Evolutionary conservation across 2,888 invertebrate species (phyloP), one percentile per base, ranked within the genome.

Genomic region (Morpho helenor): DNA sequence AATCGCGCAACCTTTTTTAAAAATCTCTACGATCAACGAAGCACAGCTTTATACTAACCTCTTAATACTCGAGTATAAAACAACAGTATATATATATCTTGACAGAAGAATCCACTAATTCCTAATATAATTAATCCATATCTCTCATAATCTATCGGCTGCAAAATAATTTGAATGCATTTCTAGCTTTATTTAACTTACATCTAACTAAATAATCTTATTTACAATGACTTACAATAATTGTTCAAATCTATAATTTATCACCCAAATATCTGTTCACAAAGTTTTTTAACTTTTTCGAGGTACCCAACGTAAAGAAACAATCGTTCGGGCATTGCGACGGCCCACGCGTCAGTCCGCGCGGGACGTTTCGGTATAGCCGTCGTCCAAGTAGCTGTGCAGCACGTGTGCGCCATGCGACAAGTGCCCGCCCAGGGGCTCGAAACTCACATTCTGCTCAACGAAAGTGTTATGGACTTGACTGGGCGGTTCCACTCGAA

Each of bases 131-230:
- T 67, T 64, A 63, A 63, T 66, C 69, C 58, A 68, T 66, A 63
- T 66, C 73, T 78, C 74, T 81, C 76, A 78, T 79, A 82, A 75
- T 83, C 79, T 84, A 84, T 81, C 74, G 73, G 77, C 78, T 80
- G 88, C 87, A 86, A 88, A 86, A 86, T 82, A 87, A 87, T 76
- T 75, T 77, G 71, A 82, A 84, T 79, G 84, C 84, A 80, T 76
- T 76, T 74, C 87, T 88, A 89, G 85, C 84, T 82, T 82, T 69
- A 68, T 84, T 84, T 87, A 74, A 74, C 83, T 84, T 86, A 86
- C 66, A 66, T 65, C 76, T 86, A 85, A 69, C 77, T 87, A 87
- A 72, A 82, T 79, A 84, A 87, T 87, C 82, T 88, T 89, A 88
- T 89, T 75, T 89, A 89, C 89, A 89, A 76, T 73, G 68, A 81